Evolutionary conservation across 2,888 invertebrate genomes (phyloP), one percentile per base, ranked within the genome.

Genomic region (Drymonia ruficornis): DNA sequence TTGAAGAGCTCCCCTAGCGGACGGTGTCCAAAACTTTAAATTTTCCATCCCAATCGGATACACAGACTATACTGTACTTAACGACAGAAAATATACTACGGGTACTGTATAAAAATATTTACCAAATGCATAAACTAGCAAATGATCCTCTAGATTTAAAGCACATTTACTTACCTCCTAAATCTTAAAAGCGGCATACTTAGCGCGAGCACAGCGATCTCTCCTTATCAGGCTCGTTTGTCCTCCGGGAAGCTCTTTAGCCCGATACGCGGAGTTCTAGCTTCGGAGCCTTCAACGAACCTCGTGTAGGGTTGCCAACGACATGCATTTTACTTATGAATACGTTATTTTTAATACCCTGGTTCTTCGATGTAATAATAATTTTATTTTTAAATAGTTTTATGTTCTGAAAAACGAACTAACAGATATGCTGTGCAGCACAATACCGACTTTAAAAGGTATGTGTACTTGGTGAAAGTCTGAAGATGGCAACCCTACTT

Each of bases 141-240:
- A 55, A 55, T 43, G 50, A 54, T 56, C 47, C 42, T 23, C 47
- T 52, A 61, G 54, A 53, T 58, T 67, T 48, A 55, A 50, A 58
- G 54, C 42, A 51, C 56, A 57, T 57, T 59, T 67, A 56, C 56
- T 51, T 9, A 29, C 15, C 34, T 56, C 55, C 38, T 56, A 47
- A 53, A 67, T 59, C 49, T 61, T 51, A 53, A 65, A 61, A 43
- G 53, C 55, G 53, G 50, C 55, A 52, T 55, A 53, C 51, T 65
- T 53, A 56, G 49, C 55, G 64, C 65, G 75, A 72, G 74, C 75
- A 72, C 75, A 68, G 63, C 72, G 73, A 75, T 68, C 66, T 63
- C 45, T 70, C 72, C 82, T 89, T 89, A 90, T 89, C 89, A 80
- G 65, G 69, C 79, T 87, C 88, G 87, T 89, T 88, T 86, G 86